Conservation (phyloP, 2,797 vertebrate genomes). For the Eremophila alpestris region DNA sequence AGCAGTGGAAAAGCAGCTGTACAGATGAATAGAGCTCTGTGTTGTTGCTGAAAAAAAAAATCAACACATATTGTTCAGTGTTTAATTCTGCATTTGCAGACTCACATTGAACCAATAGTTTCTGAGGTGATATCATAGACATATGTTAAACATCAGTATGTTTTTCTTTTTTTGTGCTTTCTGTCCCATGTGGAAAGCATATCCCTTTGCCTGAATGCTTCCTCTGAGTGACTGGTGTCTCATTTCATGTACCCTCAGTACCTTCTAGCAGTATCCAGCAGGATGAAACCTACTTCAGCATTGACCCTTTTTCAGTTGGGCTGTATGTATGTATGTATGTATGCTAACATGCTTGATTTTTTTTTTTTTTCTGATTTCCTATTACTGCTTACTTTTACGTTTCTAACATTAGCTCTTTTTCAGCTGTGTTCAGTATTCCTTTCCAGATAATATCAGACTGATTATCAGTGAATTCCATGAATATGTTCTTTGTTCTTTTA, state of each 20-base stretch:
- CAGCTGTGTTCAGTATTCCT: neutral
- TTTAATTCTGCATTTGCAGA: neutral
- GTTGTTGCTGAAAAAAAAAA: neutral
- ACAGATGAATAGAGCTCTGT: neutral
- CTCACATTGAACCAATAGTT: neutral
- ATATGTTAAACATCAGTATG: accelerated
- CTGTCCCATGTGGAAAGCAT: neutral
- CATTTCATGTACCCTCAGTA: neutral
- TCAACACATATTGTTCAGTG: neutral
- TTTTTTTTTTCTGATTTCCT: neutral
- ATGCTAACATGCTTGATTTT: neutral
- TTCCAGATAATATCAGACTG: neutral
- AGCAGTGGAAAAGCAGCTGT: neutral
- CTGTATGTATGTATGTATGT: neutral
- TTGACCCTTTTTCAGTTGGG: neutral
- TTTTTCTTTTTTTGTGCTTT: neutral
- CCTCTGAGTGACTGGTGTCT: neutral
- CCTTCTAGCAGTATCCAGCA: neutral
- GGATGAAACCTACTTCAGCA: neutral
- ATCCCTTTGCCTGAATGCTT: neutral
- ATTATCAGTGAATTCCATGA: neutral
- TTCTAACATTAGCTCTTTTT: neutral
- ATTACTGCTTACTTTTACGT: neutral
- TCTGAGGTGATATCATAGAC: neutral
- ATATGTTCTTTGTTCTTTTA: neutral